Base-by-base conservation (phyloP, 2,797 vertebrate genomes). In the Catostomus latipinnis region DNA sequence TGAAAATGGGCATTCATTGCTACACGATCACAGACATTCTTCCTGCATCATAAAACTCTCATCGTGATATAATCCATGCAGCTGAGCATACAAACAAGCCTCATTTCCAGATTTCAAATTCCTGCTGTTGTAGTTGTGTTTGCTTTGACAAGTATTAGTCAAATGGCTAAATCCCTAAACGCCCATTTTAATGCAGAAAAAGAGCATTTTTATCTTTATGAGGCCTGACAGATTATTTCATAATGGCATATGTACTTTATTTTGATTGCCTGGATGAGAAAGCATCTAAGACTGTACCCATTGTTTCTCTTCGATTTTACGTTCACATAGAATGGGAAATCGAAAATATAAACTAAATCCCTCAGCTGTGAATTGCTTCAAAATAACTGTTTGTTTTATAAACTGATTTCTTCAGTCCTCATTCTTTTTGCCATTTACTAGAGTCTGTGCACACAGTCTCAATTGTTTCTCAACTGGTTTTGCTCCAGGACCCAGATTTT, bases 31-130 rank as follows among this genome's bases (percentile, higher is more conserved):
- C 89, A 91, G 88, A 90, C 83, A 72, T 71, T 18, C 74, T 90
- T 92, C 89, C 88, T 91, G 90, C 78, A 88, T 85, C 85, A 76
- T 89, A 87, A 92, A 90, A 86, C 84, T 81, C 87, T 90, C 87
- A 77, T 88, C 87, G 86, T 91, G 88, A 87, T 84, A 34, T 85
- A 86, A 81, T 84, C 90, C 73, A 80, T 87, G 85, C 91, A 94
- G 92, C 92, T 93, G 92, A 91, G 92, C 91, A 91, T 91, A 88
- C 88, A 86, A 90, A 89, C 86, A 65, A 74, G 82, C 91, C 87
- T 88, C 90, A 86, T 86, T 91, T 85, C 86, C 83, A 89, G 83
- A 84, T 81, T 67, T 80, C 85, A 83, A 83, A 80, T 82, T 82
- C 45, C 45, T 45, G 43, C 62, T 58, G 61, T 72, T 71, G 52